A percentile compares a stretch with the other conserved stretches of the same genome.
These are phyloP conservation scores for Salticus scenicus DNA, from an alignment of 2,888 invertebrate genomes.

Conservation along the genomic window DNA sequence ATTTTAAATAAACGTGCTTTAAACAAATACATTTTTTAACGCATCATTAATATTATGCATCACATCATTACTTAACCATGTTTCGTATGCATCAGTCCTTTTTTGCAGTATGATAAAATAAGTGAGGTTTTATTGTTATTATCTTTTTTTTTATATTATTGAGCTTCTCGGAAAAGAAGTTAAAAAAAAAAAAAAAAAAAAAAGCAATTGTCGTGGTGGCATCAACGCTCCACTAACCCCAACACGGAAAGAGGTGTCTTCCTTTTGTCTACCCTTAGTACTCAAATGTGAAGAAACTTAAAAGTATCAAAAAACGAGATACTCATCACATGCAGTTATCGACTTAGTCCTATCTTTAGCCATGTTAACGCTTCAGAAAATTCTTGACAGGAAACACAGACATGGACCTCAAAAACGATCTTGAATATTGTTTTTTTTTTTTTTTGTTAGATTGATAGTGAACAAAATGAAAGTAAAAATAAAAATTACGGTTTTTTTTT, in stretches of 20 bases:
- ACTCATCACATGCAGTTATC: neutral
- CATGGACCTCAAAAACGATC: neutral
- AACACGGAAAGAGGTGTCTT: slow-evolving; percentile 8
- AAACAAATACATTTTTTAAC: no score
- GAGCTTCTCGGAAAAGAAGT: no score
- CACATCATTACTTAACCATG: neutral
- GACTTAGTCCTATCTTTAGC: slow-evolving; percentile 2
- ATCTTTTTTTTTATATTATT: neutral
- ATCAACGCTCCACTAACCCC: neutral
- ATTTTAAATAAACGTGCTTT: no score
- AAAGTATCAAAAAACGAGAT: neutral
- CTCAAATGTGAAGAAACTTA: neutral
- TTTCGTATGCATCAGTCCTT: neutral
- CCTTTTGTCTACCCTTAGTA: neutral
- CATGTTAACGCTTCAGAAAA: neutral
- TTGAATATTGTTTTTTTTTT: neutral
- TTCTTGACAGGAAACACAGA: slow-evolving; percentile 1
- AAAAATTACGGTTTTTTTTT: no score
- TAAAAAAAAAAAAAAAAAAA: neutral
- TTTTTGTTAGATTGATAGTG: neutral
- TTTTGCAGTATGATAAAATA: neutral
- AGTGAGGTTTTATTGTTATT: neutral
- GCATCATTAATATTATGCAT: neutral
- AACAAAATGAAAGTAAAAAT: neutral
- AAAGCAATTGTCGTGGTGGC: neutral